A percentile compares a stretch with the other conserved stretches of the same genome.
phyloP scores from a whole-genome alignment of 2,113 vertebrate genomes.

The Poicephalus gulielmi region DNA sequence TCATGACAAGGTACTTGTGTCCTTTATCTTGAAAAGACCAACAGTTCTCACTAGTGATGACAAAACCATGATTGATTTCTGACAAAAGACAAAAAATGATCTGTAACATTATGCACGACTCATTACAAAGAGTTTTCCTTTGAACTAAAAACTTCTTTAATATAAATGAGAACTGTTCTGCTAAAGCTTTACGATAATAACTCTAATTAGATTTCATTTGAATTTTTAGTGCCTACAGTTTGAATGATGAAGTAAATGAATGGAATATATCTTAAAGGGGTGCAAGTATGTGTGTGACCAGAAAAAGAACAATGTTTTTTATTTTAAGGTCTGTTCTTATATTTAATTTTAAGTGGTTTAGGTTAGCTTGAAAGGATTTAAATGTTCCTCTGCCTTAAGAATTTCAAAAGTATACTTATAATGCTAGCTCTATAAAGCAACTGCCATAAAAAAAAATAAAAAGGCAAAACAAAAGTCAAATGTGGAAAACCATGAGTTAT shows the following conservation, averaged over 20 bases:
- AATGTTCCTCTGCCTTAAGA: neutral
- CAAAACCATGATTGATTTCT: slow-evolving; percentile 17
- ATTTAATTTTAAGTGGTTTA: neutral
- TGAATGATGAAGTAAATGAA: slow-evolving; percentile 38
- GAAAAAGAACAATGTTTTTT: neutral
- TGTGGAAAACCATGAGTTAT: neutral
- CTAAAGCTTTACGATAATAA: slow-evolving; percentile 34
- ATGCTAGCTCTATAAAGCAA: neutral
- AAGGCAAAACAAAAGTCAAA: neutral
- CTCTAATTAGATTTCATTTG: slow-evolving; percentile 24
- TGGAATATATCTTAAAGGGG: neutral
- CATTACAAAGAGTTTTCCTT: neutral
- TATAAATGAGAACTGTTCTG: slow-evolving; percentile 11
- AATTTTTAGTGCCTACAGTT: slow-evolving; percentile 5
- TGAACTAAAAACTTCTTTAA: slow-evolving; percentile 18
- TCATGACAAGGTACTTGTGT: neutral
- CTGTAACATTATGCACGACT: neutral
- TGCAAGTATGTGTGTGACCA: neutral
- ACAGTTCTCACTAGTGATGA: neutral
- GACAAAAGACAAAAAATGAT: neutral
- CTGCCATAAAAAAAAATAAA: neutral
- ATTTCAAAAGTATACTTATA: neutral
- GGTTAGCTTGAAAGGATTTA: neutral
- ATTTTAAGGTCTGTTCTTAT: neutral
- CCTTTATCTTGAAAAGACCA: neutral